These are phyloP conservation scores for Lanistes nyassanus DNA, from an alignment of 1,140 invertebrate species.

Conservation along the genomic window DNA sequence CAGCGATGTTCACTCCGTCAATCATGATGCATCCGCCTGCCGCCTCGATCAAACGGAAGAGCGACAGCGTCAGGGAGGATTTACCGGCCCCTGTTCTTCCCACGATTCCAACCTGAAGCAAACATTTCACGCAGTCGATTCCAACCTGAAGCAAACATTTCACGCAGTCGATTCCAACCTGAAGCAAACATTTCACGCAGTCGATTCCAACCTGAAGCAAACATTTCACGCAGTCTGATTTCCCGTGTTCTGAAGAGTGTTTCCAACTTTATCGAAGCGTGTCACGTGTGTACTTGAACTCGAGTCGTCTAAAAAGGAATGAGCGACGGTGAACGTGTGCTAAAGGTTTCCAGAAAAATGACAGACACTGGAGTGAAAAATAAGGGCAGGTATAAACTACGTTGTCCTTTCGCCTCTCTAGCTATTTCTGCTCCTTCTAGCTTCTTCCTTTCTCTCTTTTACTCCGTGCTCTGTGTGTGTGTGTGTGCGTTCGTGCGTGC, in stretches of 20 bases:
- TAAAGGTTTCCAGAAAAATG: background rate
- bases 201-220: no score
- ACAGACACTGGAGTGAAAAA: background rate
- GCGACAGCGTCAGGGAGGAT: constrained; percentile 29
- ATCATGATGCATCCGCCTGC: constrained; percentile 26
- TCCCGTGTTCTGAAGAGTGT: background rate
- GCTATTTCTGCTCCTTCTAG: background rate
- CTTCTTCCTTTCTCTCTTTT: constrained; percentile 1
- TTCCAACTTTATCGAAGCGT: background rate
- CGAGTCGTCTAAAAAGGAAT: background rate
- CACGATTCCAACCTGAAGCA: no score
- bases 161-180: no score
- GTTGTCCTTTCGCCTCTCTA: background rate
- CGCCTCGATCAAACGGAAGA: constrained; percentile 32
- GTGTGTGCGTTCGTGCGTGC: background rate
- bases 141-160: no score
- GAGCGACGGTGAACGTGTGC: background rate
- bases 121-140: no score
- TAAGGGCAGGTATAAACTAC: no score
- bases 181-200: no score
- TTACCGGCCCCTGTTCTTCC: constrained; percentile 37
- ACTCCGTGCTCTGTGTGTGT: constrained; percentile 6
- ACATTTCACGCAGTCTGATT: constrained; percentile 27
- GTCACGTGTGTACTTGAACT: background rate
- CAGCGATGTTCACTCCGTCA: constrained; percentile 18